These are phyloP conservation scores for Coilia nasus DNA, from an alignment of 2,797 vertebrate species.

Conservation along the genomic window DNA sequence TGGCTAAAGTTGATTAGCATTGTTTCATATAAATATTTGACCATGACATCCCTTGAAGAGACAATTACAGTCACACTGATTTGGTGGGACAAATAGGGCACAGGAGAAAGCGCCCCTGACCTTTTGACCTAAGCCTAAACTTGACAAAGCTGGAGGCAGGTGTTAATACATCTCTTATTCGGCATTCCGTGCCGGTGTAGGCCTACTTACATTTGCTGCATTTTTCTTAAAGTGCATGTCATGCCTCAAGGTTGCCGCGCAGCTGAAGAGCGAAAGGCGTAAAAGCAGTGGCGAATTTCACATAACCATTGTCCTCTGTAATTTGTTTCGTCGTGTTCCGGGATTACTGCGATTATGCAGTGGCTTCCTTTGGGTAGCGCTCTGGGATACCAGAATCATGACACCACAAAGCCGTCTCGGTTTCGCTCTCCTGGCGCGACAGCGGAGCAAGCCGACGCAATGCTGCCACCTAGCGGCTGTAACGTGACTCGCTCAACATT, in stretches of 20 bases:
- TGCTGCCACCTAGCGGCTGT: neutral
- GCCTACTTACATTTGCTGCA: too few species aligned
- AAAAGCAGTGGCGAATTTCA: neutral
- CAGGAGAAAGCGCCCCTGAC: neutral
- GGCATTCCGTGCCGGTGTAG: too few species aligned
- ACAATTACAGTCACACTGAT: neutral
- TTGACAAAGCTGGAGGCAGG: too few species aligned
- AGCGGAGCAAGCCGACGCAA: neutral
- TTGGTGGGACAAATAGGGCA: neutral
- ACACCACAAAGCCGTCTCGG: neutral
- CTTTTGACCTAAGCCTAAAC: neutral
- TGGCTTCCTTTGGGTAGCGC: conserved; percentile 10
- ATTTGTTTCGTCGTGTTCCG: neutral
- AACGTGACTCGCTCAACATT: neutral
- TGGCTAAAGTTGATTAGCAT: neutral
- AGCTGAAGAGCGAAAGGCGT: neutral
- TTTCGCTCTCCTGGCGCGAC: neutral
- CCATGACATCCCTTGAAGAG: neutral
- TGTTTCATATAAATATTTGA: neutral
- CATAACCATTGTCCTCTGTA: neutral
- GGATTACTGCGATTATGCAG: neutral
- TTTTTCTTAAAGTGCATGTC: too few species aligned
- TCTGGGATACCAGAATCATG: neutral
- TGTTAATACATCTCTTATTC: too few species aligned
- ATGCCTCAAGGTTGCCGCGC: neutral